Evolutionary conservation across 2,888 invertebrate species (phyloP), one percentile per base, ranked within the genome.

Genomic region (Choristoneura rosaceana): DNA sequence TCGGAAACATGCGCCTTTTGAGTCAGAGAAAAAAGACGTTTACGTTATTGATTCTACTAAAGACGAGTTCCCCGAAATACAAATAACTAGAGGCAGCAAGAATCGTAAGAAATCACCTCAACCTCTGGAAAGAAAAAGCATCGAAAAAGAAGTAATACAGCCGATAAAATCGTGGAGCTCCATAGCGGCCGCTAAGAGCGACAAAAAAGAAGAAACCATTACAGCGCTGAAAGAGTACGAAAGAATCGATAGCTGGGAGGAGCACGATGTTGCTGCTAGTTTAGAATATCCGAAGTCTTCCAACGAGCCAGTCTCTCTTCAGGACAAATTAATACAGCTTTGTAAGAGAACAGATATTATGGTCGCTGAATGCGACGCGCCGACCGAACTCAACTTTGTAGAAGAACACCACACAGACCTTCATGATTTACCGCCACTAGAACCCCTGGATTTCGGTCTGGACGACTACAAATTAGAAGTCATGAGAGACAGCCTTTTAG

Each of bases 161-260:
- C 89, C 88, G 3, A 85, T 88, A 38, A 93, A 93, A 83, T 94
- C 95, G 14, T 95, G 95, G 95, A 95, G 95, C 80, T 93, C 92
- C 61, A 91, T 95, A 76, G 94, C 94, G 55, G 93, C 94, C 3
- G 84, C 87, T 17, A 90, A 88, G 79, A 87, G 71, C 76, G 75
- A 81, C 50, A 83, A 86, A 74, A 90, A 84, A 74, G 62, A 84
- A 68, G 82, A 84, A 17, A 73, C 75, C 52, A 17, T 43, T 12
- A 60, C 50, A 9, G 60, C 50, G 12, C 25, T 60, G 33, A 64
- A 64, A 10, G 69, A 69, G 50, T 73, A 64, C 45, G 69, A 69
- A 52, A 50, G 64, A 52, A 17, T 64, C 59, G 69, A 69, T 17
- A 41, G 62, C 38, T 73, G 73, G 73, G 68, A 73, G 59, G 59